Percentiles rank a stretch among this genome's conserved stretches.
phyloP scores from a whole-genome alignment of 1,140 invertebrate species.

The Conus betulinus region DNA sequence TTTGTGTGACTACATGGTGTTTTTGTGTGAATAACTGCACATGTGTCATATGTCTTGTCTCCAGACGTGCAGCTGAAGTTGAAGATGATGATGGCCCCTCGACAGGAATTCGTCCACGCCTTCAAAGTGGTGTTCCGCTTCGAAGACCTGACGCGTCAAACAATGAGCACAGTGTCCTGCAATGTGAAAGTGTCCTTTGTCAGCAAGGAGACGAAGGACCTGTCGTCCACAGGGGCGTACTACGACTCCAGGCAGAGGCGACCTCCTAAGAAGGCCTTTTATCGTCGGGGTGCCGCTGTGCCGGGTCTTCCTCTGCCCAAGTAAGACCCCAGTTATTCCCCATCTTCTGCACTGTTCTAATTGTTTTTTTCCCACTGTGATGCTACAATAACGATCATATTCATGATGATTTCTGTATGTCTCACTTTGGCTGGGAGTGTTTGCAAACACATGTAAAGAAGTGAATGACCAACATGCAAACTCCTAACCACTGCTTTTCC shows the following conservation, averaged over 20 bases:
- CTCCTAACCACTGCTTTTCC: no score
- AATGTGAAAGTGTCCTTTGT: background rate
- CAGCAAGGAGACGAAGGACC: background rate
- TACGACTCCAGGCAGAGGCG: background rate
- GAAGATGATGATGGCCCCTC: background rate
- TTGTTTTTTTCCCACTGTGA: background rate
- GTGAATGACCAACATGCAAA: no score
- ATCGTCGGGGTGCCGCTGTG: background rate
- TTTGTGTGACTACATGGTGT: no score
- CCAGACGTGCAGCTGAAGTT: background rate
- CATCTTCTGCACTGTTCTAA: background rate
- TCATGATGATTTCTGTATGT: background rate
- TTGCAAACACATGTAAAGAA: no score
- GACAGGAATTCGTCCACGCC: background rate
- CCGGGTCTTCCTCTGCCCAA: background rate
- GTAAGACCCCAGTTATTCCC: background rate
- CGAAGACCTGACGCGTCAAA: background rate
- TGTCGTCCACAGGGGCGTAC: background rate
- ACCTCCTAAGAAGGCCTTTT: background rate
- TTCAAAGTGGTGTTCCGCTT: background rate
- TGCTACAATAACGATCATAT: background rate
- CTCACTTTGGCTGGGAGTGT: no score
- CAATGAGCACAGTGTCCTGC: background rate
- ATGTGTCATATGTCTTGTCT: background rate
- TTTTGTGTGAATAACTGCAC: no score